Evolutionary conservation across 2,797 vertebrate species (phyloP), one percentile per base, ranked within the genome.

Genomic region (Enteromius paludinosus): DNA sequence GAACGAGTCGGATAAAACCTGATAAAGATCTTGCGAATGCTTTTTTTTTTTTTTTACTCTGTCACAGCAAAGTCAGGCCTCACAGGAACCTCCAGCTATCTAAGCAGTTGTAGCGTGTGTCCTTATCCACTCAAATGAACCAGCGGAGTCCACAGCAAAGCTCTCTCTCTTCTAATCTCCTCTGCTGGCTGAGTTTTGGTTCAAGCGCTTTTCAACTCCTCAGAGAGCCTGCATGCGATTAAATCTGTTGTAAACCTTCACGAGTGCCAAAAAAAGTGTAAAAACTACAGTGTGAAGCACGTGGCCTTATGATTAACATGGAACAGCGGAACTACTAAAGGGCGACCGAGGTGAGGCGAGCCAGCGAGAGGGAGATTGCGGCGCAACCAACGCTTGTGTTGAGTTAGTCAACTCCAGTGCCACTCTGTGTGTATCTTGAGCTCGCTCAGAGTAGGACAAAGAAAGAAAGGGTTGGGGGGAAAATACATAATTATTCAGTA

Each of bases 401-500:
- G 35, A 76, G 72, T 68, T 76, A 66, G 59, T 75, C 62, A 56
- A 76, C 35, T 75, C 69, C 10, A 68, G 41, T 83, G 72, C 25
- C 52, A 59, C 52, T 66, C 23, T 56, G n/a, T n/a, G n/a, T n/a
- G n/a, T n/a, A n/a, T n/a, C n/a, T n/a, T n/a, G n/a, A n/a, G n/a
- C n/a, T n/a, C n/a, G n/a, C n/a, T n/a, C n/a, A n/a, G n/a, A n/a
- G n/a, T n/a, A n/a, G n/a, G n/a, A n/a, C n/a, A n/a, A n/a, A n/a
- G n/a, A n/a, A n/a, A 79, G 12, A 70, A 77, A 23, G 17, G 38
- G 30, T 6, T 38, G 59, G 52, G 23, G 68, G 9, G 43, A 15
- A 30, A 71, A 25, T 54, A n/a, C 73, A 89, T 93, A 92, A 94
- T 94, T 94, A 93, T 92, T 94, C 92, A 87, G 90, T 91, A 91